Base-by-base conservation (phyloP, 2,888 invertebrate genomes). In the Rhingia rostrata region DNA sequence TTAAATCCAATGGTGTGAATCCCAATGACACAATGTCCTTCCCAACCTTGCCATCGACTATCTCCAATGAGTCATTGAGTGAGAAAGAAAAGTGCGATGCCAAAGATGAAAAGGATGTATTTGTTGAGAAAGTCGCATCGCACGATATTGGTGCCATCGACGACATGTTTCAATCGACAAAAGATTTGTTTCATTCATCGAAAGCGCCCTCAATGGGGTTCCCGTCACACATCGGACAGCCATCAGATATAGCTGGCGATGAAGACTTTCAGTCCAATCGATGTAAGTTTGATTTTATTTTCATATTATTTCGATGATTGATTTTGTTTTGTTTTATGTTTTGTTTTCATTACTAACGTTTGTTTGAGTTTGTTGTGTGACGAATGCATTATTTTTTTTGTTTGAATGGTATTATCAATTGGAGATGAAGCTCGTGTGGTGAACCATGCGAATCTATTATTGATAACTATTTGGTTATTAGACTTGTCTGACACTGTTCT, bases 51-150 rank as follows among this genome's bases (percentile, higher is more conserved):
- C 47, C 58, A 39, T 7, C 58, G 10, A 64, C 72, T 1, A 22
- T 6, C n/a, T 49, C 64, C 6, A 58, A 1, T 53, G 81, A 70
- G 6, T 58, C 75, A 35, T 33, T 75, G 51, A 91, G 90, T 74
- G 91, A 91, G 66, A 89, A 88, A 83, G 88, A 88, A 6, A 88
- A 88, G 45, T 87, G 86, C 4, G 88, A 89, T 77, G 86, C 86
- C 5, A 87, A 87, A 14, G 88, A 91, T 86, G 90, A 90, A 41
- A 91, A 91, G 69, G 90, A 90, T 88, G 86, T 90, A 3, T 88
- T 89, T 72, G 87, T 90, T 7, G 90, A 90, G 37, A 88, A 89
- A 74, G 86, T 84, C 64, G 86, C 88, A 54, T 86, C 88, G 14
- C 45, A 69, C 33, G 69, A 53, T 75, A 41, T 47, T 10, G 88